Evolutionary conservation across 2,113 vertebrate species (phyloP).

Genomic region (Nibea coibor): DNA sequence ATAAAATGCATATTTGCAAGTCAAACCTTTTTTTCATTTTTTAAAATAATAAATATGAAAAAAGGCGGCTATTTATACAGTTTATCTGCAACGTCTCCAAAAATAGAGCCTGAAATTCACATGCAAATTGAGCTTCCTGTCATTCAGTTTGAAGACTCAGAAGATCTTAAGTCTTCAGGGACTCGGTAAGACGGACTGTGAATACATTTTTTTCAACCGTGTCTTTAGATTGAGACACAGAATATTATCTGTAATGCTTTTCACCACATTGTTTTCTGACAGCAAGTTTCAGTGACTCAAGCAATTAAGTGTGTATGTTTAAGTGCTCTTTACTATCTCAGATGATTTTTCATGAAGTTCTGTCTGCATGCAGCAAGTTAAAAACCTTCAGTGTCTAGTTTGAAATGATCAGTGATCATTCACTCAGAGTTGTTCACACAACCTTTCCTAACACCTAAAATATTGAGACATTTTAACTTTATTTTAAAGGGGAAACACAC

Average conservation of each 20-base stretch:
- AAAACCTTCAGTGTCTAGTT: neutral
- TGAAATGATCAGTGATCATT: no score
- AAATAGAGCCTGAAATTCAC: constrained; percentile 44
- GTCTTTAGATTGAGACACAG: neutral
- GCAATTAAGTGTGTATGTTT: neutral
- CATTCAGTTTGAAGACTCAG: constrained; percentile 8
- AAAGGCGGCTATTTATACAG: constrained; percentile 28
- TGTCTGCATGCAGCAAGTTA: neutral
- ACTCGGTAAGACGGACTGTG: neutral
- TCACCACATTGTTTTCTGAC: neutral
- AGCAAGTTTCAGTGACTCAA: neutral
- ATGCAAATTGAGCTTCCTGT: constrained; percentile 31
- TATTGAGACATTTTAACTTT: no score
- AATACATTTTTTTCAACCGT: neutral
- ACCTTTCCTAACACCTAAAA: no score
- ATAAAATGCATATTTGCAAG: constrained; percentile 25
- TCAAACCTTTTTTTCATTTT: constrained; percentile 13
- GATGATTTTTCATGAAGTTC: neutral
- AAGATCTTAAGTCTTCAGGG: neutral
- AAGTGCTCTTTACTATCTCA: neutral
- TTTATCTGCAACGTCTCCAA: constrained; percentile 22
- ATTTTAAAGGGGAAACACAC: neutral
- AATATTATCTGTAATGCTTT: neutral
- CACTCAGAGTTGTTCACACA: neutral
- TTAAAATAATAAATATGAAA: neutral